A percentile compares a stretch with the other conserved stretches of the same genome.
phyloP scores from a whole-genome alignment of 23 tunicate genomes.

The Styela clava region DNA sequence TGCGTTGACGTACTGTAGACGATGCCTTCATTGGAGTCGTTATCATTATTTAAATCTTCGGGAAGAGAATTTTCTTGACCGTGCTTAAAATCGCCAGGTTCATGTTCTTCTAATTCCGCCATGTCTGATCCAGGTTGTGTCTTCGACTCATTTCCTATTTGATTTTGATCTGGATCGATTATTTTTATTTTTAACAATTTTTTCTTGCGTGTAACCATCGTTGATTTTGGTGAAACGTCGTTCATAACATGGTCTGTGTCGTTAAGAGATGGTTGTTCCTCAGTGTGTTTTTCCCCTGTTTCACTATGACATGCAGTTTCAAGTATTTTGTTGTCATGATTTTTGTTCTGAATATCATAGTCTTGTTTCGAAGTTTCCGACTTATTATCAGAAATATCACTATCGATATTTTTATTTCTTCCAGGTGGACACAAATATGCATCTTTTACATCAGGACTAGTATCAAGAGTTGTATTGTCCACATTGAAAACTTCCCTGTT shows the following conservation, averaged over 20 bases:
- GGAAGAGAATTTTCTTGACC: neutral
- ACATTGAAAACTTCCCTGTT: neutral
- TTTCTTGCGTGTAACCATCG: neutral
- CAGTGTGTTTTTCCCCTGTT: too few species aligned
- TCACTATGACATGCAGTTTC: too few species aligned
- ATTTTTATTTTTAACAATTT: neutral
- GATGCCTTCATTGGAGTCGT: constrained; percentile 1
- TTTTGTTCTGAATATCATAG: too few species aligned
- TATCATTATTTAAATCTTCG: neutral
- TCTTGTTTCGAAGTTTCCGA: too few species aligned
- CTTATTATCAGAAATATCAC: neutral
- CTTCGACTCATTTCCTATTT: neutral
- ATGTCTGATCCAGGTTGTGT: too few species aligned
- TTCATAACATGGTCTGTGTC: too few species aligned
- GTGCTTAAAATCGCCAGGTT: neutral
- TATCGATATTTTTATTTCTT: neutral
- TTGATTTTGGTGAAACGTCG: too few species aligned
- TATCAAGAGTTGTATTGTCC: too few species aligned
- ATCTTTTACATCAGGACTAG: too few species aligned
- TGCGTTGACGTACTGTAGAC: constrained; percentile 26
- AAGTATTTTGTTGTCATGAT: too few species aligned
- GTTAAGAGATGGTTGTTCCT: too few species aligned
- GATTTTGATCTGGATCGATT: neutral
- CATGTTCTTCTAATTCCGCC: neutral
- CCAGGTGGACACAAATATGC: too few species aligned